phyloP scores from a whole-genome alignment of 1,140 invertebrate genomes.

The Helicoverpa armigera region DNA sequence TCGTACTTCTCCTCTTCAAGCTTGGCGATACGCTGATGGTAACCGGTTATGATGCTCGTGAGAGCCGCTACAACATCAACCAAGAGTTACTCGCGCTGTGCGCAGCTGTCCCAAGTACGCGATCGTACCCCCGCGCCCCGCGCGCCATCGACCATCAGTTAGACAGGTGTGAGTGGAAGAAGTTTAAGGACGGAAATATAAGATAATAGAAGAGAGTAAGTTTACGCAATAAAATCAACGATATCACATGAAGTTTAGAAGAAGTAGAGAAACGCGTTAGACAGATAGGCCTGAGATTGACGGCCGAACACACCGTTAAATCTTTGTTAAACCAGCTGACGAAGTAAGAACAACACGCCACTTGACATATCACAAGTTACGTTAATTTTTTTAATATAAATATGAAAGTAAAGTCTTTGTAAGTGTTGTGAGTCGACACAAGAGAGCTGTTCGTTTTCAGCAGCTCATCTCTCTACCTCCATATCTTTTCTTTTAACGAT shows the following conservation, averaged over 20 bases:
- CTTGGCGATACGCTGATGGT: slow-evolving; percentile 94
- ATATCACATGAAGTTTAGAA: slow-evolving; percentile 74
- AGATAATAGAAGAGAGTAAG: slow-evolving; percentile 66
- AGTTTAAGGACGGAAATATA: slow-evolving; percentile 66
- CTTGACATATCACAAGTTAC: slow-evolving; percentile 73
- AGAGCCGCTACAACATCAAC: slow-evolving; percentile 91
- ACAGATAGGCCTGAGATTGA: slow-evolving; percentile 64
- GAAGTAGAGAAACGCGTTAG: slow-evolving; percentile 74
- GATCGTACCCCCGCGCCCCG: slow-evolving; percentile 49
- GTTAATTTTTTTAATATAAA: slow-evolving; percentile 62
- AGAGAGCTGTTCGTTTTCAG: slow-evolving; percentile 65
- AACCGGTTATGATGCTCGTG: slow-evolving; percentile 94
- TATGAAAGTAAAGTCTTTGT: slow-evolving; percentile 71
- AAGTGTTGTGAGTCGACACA: slow-evolving; percentile 80
- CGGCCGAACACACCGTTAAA: slow-evolving; percentile 58
- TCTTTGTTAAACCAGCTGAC: slow-evolving; percentile 75
- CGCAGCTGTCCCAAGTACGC: slow-evolving; percentile 52
- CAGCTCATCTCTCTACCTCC: slow-evolving; percentile 91
- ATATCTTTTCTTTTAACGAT: slow-evolving; percentile 98
- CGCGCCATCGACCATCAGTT: slow-evolving; percentile 65
- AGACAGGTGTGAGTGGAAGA: slow-evolving; percentile 73
- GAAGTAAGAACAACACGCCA: slow-evolving; percentile 76
- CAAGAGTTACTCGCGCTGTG: slow-evolving; percentile 75
- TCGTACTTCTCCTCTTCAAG: slow-evolving; percentile 99
- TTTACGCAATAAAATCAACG: slow-evolving; percentile 68